Percentiles rank a stretch among this genome's conserved stretches.
phyloP scores from a whole-genome alignment of 2,888 invertebrate genomes.

The Drosophila prolongata region DNA sequence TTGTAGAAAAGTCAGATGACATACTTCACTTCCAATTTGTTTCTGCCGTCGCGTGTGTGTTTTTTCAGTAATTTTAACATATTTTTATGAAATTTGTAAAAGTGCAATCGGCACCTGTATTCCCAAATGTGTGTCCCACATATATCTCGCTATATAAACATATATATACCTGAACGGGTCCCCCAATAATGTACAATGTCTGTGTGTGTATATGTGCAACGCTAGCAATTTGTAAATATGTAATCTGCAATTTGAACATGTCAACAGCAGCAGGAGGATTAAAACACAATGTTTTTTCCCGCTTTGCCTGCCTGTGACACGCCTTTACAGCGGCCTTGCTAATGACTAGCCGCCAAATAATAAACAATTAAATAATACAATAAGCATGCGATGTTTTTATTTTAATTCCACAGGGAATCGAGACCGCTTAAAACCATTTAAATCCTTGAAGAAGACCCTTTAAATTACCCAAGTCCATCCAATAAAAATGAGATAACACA shows the following conservation, averaged over 20 bases:
- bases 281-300: neutral
- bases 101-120: slow-evolving; percentile 51
- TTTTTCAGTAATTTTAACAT: slow-evolving; percentile 12
- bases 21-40: neutral
- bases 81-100: slow-evolving; percentile 11
- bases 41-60: neutral
- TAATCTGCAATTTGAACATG: slow-evolving; percentile 53
- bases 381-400: neutral
- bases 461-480: no score
- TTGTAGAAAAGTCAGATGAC: slow-evolving; percentile 55
- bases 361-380: slow-evolving; percentile 7
- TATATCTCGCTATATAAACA: slow-evolving; percentile 36
- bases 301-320: slow-evolving; percentile 7
- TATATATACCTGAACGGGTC: neutral
- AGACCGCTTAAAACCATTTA: no score
- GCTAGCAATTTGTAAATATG: slow-evolving; percentile 61
- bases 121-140: slow-evolving; percentile 5
- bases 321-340: slow-evolving; percentile 30
- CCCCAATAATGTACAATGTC: slow-evolving; percentile 25
- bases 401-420: neutral
- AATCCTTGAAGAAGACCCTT: no score
- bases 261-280: neutral
- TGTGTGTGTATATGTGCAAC: slow-evolving; percentile 27
- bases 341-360: slow-evolving; percentile 34
- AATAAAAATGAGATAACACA: neutral